Evolutionary conservation across 2,888 invertebrate genomes (phyloP).

Genomic region (Melinaea marsaeus): DNA sequence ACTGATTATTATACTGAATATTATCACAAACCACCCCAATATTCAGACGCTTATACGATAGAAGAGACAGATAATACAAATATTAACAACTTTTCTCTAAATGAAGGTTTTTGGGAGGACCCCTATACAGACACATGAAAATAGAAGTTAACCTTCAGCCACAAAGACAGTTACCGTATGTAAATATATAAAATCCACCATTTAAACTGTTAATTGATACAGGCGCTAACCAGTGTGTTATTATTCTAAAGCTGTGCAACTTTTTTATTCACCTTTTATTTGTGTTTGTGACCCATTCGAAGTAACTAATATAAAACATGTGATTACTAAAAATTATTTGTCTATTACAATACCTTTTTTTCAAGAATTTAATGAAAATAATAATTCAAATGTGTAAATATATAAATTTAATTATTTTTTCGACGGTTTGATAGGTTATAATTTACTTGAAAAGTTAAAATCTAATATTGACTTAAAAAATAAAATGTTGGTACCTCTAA

Average conservation of each 20-base stretch:
- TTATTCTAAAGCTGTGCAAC: slow-evolving; percentile 13
- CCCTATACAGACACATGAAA: slow-evolving; percentile 15
- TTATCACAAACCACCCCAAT: slow-evolving; percentile 7
- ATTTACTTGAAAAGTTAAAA: slow-evolving; percentile 10
- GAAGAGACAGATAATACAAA: background rate
- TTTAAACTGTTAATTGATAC: slow-evolving; percentile 22
- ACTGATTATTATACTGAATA: background rate
- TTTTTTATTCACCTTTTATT: slow-evolving; percentile 9
- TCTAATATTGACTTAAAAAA: slow-evolving; percentile 5
- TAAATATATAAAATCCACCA: slow-evolving; percentile 14
- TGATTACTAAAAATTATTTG: slow-evolving; percentile 9
- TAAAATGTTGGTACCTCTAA: background rate
- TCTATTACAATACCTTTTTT: slow-evolving; percentile 15
- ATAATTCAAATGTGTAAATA: slow-evolving; percentile 9
- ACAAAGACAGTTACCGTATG: slow-evolving; percentile 22
- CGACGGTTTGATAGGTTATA: slow-evolving; percentile 16
- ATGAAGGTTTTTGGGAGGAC: slow-evolving; percentile 13
- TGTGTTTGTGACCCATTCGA: slow-evolving; percentile 18
- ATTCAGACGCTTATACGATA: too few relatives aligned
- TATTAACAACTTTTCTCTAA: slow-evolving; percentile 1
- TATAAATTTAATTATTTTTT: slow-evolving; percentile 21
- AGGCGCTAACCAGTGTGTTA: slow-evolving; percentile 20
- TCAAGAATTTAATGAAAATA: slow-evolving; percentile 10
- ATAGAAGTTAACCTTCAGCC: slow-evolving; percentile 23
- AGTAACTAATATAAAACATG: slow-evolving; percentile 13